Evolutionary conservation across 2,113 vertebrate genomes (phyloP).

Genomic region (Otus sunia): DNA sequence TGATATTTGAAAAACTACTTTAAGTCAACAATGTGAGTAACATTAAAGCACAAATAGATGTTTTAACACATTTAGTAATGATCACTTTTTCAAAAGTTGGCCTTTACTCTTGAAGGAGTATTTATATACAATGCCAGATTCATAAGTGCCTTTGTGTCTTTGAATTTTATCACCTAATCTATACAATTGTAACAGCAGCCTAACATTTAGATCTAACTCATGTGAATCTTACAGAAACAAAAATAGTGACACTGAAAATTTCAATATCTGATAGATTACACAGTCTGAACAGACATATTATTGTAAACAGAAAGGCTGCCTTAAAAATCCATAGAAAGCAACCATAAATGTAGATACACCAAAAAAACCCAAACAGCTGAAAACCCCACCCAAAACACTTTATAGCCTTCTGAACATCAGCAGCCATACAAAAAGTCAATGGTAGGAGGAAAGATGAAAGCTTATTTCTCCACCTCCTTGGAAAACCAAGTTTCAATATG

Average conservation of each 20-base stretch:
- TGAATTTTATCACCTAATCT: not conserved
- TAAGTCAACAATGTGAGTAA: not conserved
- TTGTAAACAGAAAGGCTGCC: not conserved
- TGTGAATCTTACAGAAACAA: not conserved
- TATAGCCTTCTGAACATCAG: not conserved
- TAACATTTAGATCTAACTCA: not conserved
- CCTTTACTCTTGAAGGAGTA: not conserved
- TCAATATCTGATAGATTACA: not conserved
- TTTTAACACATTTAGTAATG: not conserved
- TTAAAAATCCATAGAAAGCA: not conserved
- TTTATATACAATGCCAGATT: not conserved
- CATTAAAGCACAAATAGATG: not conserved
- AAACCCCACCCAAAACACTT: not conserved
- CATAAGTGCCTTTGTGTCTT: not conserved
- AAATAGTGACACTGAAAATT: not conserved
- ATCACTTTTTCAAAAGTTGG: not conserved
- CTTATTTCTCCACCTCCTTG: not conserved
- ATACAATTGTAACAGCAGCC: not conserved
- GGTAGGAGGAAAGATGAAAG: not conserved
- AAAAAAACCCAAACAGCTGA: not conserved
- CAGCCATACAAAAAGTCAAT: not conserved
- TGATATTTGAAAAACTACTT: not conserved
- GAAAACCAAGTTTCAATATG: not conserved
- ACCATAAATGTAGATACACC: fast-evolving
- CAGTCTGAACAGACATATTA: not conserved